Evolutionary conservation across 2,888 invertebrate genomes (phyloP), one percentile per base, ranked within the genome.

Genomic region (Erannis defoliaria): DNA sequence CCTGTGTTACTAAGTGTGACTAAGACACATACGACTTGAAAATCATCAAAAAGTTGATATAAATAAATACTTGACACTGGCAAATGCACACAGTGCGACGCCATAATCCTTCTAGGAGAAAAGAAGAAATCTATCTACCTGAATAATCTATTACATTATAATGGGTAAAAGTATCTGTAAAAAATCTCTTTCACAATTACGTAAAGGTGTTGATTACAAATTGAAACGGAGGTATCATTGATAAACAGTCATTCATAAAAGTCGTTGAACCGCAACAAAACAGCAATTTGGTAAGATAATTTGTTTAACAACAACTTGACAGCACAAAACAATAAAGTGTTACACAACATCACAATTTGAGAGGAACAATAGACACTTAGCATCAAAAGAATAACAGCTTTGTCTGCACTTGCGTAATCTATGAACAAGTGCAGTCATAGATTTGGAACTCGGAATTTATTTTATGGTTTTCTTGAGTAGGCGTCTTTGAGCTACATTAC

Each of bases 311-410:
- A 70, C 70, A 71, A 73, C 69, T 74, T 64, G 65, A 63, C 63
- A 54, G 66, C 70, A 72, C 67, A 60, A 37, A 67, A 62, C 67
- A 63, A 70, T 59, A 73, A 75, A 69, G 66, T 56, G 67, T 83
- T 78, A 74, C 73, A 71, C 72, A 78, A 78, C 66, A 62, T 55
- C 29, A 53, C 60, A 72, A 75, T 76, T 71, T 76, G 70, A 71
- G 72, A 74, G 77, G 81, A 85, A 80, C 85, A 85, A 86, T 85
- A 63, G 81, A 73, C 66, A 72, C 69, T 71, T 75, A 66, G 62
- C 72, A 71, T 70, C 62, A 70, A 73, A 70, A 56, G 21, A 80
- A 70, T 71, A 73, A 66, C 59, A 61, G 58, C 65, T 62, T 55
- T 58, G 63, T 70, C 71, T 76, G 67, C 70, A 12, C 43, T 62